These are phyloP conservation scores for Nycticorax nycticorax DNA, from an alignment of 2,113 vertebrate genomes.

Conservation along the genomic window DNA sequence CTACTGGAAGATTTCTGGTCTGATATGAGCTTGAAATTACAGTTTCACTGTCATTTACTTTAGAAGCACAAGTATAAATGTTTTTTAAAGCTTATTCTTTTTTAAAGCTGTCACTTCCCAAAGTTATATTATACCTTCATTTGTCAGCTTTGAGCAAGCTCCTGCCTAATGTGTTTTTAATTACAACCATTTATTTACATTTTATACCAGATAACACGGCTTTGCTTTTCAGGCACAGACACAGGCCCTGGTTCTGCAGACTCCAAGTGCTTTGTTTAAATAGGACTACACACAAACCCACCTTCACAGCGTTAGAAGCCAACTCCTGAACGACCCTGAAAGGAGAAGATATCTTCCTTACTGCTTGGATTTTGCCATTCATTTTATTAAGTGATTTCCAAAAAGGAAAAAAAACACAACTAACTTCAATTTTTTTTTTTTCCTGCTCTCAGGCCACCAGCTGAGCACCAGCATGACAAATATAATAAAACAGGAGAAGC, in stretches of 20 bases:
- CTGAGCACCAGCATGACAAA: not conserved
- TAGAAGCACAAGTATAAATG: not conserved
- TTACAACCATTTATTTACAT: not conserved
- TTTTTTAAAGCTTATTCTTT: not conserved
- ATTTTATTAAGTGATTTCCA: not conserved
- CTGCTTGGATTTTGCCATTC: not conserved
- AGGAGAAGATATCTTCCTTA: not conserved
- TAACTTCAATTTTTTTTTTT: accelerated
- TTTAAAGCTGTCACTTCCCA: not conserved
- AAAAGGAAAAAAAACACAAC: not conserved
- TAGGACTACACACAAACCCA: not conserved
- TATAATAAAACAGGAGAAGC: accelerated
- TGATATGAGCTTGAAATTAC: not conserved
- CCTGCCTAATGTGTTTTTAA: not conserved
- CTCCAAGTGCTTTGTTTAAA: not conserved
- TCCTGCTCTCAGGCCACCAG: not conserved
- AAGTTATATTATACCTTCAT: not conserved
- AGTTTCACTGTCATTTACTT: not conserved
- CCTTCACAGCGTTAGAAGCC: not conserved
- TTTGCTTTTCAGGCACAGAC: not conserved
- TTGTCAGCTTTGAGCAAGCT: not conserved
- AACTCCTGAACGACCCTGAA: not conserved
- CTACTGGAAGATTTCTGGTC: not conserved
- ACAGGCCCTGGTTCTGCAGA: not conserved
- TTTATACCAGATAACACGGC: not conserved